Evolutionary conservation across 2,113 vertebrate species (phyloP).

Genomic region (Gambusia holbrooki): DNA sequence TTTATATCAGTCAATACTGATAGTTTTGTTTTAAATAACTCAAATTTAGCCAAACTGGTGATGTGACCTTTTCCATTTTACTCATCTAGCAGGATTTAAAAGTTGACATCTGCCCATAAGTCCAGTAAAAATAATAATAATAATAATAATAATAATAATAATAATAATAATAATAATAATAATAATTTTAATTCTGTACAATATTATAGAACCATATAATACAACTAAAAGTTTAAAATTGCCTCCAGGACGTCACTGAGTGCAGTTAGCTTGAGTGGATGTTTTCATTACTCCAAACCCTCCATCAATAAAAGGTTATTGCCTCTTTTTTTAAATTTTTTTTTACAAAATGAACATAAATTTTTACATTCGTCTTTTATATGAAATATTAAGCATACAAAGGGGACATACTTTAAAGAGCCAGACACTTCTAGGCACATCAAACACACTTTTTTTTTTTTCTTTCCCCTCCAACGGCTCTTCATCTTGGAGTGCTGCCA

Average conservation of each 20-base stretch:
- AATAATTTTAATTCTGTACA: neutral
- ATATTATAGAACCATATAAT: neutral
- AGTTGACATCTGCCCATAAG: neutral
- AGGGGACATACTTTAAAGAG: neutral
- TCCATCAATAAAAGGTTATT: conserved; percentile 2
- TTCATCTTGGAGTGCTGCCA: neutral
- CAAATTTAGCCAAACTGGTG: no score
- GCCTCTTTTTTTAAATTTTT: neutral
- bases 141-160: no score
- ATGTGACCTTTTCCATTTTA: neutral
- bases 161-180: no score
- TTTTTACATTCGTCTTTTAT: conserved; percentile 3
- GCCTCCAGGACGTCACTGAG: neutral
- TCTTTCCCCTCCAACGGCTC: no score
- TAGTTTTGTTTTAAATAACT: no score
- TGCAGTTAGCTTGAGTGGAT: neutral
- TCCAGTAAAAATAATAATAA: neutral
- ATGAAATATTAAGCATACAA: neutral
- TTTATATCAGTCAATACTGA: no score
- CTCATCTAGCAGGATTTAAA: neutral
- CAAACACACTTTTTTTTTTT: neutral
- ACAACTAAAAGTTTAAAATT: neutral
- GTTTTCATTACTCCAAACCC: neutral
- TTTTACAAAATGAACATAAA: neutral
- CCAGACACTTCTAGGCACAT: neutral